phyloP scores from a whole-genome alignment of 1,140 invertebrate species.

The Thrips palmi region DNA sequence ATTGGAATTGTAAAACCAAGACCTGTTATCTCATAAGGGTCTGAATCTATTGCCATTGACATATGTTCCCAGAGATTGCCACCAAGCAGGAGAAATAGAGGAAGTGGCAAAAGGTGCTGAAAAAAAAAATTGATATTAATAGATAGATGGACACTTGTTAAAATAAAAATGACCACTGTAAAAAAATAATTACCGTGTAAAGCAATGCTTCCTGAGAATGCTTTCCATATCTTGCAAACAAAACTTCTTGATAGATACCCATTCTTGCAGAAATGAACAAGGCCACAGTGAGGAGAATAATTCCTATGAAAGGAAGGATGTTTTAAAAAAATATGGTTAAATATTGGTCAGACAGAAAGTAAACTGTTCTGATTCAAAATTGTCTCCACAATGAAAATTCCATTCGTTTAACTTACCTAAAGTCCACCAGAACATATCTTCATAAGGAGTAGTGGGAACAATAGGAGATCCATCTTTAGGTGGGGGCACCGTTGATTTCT shows the following conservation, averaged over 20 bases:
- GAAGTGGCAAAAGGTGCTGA: slow-evolving; percentile 70
- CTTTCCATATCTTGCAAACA: slow-evolving; percentile 78
- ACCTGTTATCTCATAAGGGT: slow-evolving; percentile 25
- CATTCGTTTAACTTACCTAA: slow-evolving; percentile 25
- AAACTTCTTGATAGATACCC: slow-evolving; percentile 90
- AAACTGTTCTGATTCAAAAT: neutral
- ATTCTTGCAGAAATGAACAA: slow-evolving; percentile 86
- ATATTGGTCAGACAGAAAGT: neutral
- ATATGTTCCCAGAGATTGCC: slow-evolving; percentile 59
- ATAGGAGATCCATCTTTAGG: too few relatives aligned
- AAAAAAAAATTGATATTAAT: slow-evolving; percentile 20
- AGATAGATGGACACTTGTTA: too few relatives aligned
- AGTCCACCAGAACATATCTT: slow-evolving; percentile 64
- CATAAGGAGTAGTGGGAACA: slow-evolving; percentile 20
- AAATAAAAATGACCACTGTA: neutral
- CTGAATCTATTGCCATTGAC: slow-evolving; percentile 34
- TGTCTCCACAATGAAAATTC: neutral
- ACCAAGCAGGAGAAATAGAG: slow-evolving; percentile 58
- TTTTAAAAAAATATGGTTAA: neutral
- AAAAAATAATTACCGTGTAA: slow-evolving; percentile 45
- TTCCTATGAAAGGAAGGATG: slow-evolving; percentile 31
- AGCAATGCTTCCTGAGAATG: slow-evolving; percentile 88
- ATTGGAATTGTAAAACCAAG: slow-evolving; percentile 40
- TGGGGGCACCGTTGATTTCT: slow-evolving; percentile 12
- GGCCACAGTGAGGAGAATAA: slow-evolving; percentile 68